Base-by-base conservation (phyloP, 2,113 vertebrate genomes). In the Cyanocitta stelleri region DNA sequence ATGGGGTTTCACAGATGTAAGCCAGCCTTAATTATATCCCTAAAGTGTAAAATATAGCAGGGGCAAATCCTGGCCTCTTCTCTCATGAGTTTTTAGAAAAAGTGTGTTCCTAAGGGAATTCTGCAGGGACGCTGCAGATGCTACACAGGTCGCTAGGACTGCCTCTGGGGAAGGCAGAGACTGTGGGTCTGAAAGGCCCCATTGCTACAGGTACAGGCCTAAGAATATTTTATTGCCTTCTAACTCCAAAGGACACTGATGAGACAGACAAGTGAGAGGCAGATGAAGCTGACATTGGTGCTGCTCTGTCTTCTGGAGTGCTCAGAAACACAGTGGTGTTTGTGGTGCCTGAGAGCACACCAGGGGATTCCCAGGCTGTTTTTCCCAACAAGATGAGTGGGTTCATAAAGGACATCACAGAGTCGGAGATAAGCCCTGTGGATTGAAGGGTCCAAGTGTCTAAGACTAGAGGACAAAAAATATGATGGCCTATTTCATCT, bases 131-230 rank as follows among this genome's bases (percentile, higher is more conserved):
- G 23, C 43, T 59, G 43, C 59, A 69, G 58, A 37, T 48, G 37
- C 19, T 37, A 0, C n/a, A 35, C 8, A 44, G 37, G 21, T 43
- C 0, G 0, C 59, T 66, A 27, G 61, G 58, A 11, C 8, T 48
- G 85, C 51, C 46, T 35, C 39, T 62, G 27, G 51, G 67, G 27
- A 87, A 69, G 19, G 29, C 18, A 69, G 39, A 67, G 22, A 11
- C 20, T 1, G 1, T 6, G 39, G 26, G 14, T 20, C 35, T 93
- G 35, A 84, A 87, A 73, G 49, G 20, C 11, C 21, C 33, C 51
- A 16, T 48, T 43, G 52, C 16, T 55, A 11, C 37, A 79, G 18
- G 54, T 14, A 5, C 0, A 52, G 21, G 17, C 3, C 21, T 35
- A 29, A 55, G n/a, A 46, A 35, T 69, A 39, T 61, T 82, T 87